These are phyloP conservation scores for Scaptomyza hsui DNA, from an alignment of 1,140 invertebrate species.

Conservation along the genomic window DNA sequence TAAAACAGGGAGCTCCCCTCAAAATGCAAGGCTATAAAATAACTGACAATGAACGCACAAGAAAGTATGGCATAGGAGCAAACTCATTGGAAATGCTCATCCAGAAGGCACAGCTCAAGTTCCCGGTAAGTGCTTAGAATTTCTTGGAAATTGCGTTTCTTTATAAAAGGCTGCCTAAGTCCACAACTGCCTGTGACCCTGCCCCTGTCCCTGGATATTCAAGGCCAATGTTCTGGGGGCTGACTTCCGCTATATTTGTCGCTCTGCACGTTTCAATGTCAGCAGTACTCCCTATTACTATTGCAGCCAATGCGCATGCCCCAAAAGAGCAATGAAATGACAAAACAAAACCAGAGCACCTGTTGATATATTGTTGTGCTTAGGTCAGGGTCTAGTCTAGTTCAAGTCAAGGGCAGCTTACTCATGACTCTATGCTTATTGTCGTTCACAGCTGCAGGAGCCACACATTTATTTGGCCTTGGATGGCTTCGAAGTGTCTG, in stretches of 20 bases:
- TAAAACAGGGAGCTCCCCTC: conserved; percentile 6
- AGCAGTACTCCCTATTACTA: conserved; percentile 9
- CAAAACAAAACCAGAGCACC: conserved; percentile 36
- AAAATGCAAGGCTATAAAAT: conserved; percentile 89
- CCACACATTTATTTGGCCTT: conserved; percentile 85
- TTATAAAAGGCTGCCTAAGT: background rate
- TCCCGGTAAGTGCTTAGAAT: conserved; percentile 86
- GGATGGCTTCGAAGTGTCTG: conserved; percentile 90
- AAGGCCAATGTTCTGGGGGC: conserved; percentile 65
- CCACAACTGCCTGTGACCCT: conserved; percentile 44
- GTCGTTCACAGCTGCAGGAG: conserved; percentile 56
- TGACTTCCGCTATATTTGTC: conserved; percentile 63
- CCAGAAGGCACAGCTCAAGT: conserved; percentile 87
- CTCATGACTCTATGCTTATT: conserved; percentile 6
- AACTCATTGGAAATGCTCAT: conserved; percentile 87
- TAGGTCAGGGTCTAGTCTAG: conserved; percentile 35
- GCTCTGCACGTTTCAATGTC: conserved; percentile 61
- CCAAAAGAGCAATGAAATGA: conserved; percentile 14
- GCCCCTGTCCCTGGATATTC: conserved; percentile 50
- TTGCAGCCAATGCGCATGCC: conserved; percentile 54
- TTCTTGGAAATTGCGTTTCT: conserved; percentile 33
- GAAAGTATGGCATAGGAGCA: conserved; percentile 89
- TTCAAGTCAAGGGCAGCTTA: conserved; percentile 56
- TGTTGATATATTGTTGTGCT: conserved; percentile 51
- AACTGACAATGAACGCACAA: conserved; percentile 86